Evolutionary conservation across 2,113 vertebrate species (phyloP).

Genomic region (Eira barbara): DNA sequence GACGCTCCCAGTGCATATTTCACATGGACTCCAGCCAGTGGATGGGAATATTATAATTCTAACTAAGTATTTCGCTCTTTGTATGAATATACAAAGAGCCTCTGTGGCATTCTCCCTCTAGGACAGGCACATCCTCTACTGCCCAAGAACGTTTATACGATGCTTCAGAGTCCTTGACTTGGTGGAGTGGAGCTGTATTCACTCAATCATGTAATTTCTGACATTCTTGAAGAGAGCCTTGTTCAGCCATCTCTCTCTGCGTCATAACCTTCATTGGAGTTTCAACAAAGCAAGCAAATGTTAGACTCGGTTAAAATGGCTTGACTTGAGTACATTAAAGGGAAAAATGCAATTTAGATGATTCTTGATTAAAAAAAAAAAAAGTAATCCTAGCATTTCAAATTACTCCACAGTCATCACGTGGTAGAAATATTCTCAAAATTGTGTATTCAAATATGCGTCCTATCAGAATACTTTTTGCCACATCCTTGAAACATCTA

Average conservation of each 20-base stretch:
- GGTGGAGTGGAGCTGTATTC: slow-evolving; percentile 64
- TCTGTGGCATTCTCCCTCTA: slow-evolving; percentile 44
- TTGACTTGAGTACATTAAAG: slow-evolving; percentile 41
- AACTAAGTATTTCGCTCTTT: slow-evolving; percentile 66
- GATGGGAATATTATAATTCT: slow-evolving; percentile 69
- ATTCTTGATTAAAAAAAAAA: slow-evolving; percentile 26
- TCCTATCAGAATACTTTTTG: background rate
- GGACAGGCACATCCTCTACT: slow-evolving; percentile 46
- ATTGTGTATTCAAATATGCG: background rate
- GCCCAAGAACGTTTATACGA: slow-evolving; percentile 19
- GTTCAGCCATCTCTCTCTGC: slow-evolving; percentile 41
- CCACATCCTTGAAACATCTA: background rate
- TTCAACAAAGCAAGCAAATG: slow-evolving; percentile 69
- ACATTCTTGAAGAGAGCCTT: slow-evolving; percentile 66
- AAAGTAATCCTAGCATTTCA: slow-evolving; percentile 45
- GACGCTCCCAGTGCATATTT: slow-evolving; percentile 68
- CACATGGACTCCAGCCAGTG: slow-evolving; percentile 61
- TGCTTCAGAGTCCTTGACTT: slow-evolving; percentile 49
- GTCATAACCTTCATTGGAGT: slow-evolving; percentile 41
- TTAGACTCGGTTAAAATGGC: slow-evolving; percentile 46
- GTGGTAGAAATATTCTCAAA: slow-evolving; percentile 6
- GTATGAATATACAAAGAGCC: slow-evolving; percentile 66
- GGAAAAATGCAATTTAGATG: slow-evolving; percentile 18
- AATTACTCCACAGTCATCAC: slow-evolving; percentile 4
- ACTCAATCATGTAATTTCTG: slow-evolving; percentile 57